Percentiles rank a stretch among this genome's conserved stretches.
Conservation (phyloP, 2,888 invertebrate genomes). For the Tenthredo amoena region DNA sequence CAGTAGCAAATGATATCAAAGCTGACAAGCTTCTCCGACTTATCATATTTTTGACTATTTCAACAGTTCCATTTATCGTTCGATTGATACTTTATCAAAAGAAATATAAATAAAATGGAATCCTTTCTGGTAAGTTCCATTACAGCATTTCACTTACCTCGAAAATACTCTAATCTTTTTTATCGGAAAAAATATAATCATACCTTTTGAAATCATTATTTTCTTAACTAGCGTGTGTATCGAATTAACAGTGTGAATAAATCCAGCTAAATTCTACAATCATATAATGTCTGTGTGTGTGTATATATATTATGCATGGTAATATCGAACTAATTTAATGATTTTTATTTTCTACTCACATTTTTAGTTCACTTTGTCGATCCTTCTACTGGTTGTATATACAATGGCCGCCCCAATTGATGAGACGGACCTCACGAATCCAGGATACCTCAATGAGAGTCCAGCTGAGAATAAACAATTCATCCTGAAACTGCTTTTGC, state of each 20-base stretch:
- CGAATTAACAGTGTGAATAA: background rate
- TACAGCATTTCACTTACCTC: background rate
- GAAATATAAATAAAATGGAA: conserved; percentile 9
- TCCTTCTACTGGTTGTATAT: conserved; percentile 13
- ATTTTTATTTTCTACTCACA: conserved; percentile 9
- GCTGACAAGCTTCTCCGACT: conserved; percentile 15
- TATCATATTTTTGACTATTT: background rate
- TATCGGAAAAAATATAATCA: background rate
- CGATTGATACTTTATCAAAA: background rate
- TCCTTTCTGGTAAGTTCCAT: background rate
- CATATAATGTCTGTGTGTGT: background rate
- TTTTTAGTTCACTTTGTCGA: conserved; percentile 28
- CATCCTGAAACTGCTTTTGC: conserved; percentile 10
- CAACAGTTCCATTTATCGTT: background rate
- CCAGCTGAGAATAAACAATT: conserved; percentile 32
- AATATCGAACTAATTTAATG: background rate
- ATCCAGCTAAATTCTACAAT: background rate
- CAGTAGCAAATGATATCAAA: conserved; percentile 31
- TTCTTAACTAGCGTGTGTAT: background rate
- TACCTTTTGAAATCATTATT: background rate
- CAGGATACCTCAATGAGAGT: conserved; percentile 48
- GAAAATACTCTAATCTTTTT: background rate
- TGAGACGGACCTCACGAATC: conserved; percentile 41
- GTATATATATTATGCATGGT: background rate
- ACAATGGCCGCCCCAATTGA: conserved; percentile 46